Percentiles rank a stretch among this genome's conserved stretches.
Evolutionary conservation across 2,888 invertebrate genomes (phyloP).

Genomic region (Erebia ligea): DNA sequence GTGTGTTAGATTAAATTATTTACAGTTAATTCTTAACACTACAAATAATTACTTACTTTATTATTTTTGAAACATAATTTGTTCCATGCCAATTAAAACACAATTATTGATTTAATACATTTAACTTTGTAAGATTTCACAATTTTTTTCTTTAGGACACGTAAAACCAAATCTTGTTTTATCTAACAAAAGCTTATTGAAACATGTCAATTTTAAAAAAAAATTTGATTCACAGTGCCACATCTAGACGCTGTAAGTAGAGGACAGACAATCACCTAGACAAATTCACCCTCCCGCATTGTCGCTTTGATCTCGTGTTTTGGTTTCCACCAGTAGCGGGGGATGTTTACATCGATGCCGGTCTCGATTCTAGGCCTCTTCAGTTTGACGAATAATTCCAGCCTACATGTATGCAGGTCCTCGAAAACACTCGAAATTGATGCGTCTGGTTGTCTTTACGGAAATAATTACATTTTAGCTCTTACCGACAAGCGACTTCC

Average conservation of each 20-base stretch:
- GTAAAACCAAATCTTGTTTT: no score
- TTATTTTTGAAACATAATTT: no score
- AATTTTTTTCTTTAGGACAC: no score
- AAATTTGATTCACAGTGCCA: constrained; percentile 20
- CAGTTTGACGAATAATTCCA: constrained; percentile 59
- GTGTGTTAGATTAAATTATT: no score
- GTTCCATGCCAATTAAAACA: no score
- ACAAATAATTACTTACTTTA: no score
- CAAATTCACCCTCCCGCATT: constrained; percentile 76
- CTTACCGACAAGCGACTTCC: no score
- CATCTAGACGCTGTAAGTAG: constrained; percentile 45
- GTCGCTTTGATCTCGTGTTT: constrained; percentile 80
- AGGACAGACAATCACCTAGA: constrained; percentile 61
- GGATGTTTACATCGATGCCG: constrained; percentile 59
- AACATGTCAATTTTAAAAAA: no score
- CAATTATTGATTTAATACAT: no score
- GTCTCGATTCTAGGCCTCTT: constrained; percentile 65
- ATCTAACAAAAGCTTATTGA: no score
- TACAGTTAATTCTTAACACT: no score
- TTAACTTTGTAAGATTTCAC: no score
- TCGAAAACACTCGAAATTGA: constrained; percentile 31
- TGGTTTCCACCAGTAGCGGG: constrained; percentile 58
- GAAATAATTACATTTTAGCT: constrained; percentile 3
- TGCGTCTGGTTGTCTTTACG: constrained; percentile 33
- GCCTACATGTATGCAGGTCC: constrained; percentile 37